phyloP scores from a whole-genome alignment of 2,888 invertebrate genomes.

The Lysandra coridon region DNA sequence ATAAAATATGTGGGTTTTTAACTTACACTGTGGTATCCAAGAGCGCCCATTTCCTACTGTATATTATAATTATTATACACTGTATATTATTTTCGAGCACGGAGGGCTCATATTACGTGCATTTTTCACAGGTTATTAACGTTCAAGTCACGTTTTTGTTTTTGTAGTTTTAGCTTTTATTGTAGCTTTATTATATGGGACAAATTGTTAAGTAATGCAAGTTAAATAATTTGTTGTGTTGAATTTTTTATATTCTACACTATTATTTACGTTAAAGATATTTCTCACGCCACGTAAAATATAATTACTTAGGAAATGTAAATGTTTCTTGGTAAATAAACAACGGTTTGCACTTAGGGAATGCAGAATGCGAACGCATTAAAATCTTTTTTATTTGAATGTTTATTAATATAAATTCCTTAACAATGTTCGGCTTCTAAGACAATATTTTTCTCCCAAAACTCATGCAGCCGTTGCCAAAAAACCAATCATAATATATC shows the following conservation, averaged over 20 bases:
- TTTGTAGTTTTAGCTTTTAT: slow-evolving; percentile 2
- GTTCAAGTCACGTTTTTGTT: not conserved
- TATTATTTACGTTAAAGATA: not conserved
- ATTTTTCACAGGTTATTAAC: slow-evolving; percentile 7
- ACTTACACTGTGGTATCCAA: not conserved
- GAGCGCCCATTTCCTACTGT: not conserved
- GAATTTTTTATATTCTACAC: not conserved
- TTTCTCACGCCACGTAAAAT: not conserved
- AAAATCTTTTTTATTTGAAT: too few species aligned
- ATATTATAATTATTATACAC: not conserved
- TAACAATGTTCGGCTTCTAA: too few species aligned
- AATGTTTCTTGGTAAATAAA: too few species aligned
- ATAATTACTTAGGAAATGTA: too few species aligned
- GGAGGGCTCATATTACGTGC: not conserved
- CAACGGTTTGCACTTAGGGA: too few species aligned
- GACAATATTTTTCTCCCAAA: too few species aligned
- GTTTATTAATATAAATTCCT: too few species aligned
- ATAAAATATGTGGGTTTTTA: too few species aligned
- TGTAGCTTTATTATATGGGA: not conserved
- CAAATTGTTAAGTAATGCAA: slow-evolving; percentile 1
- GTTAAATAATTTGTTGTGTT: not conserved
- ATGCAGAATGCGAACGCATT: too few species aligned
- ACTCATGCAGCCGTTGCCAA: too few species aligned
- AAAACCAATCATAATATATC: too few species aligned
- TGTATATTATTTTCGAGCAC: not conserved